phyloP scores from a whole-genome alignment of 92 coral and sea anemone species.

The Bergia puertoricense region DNA sequence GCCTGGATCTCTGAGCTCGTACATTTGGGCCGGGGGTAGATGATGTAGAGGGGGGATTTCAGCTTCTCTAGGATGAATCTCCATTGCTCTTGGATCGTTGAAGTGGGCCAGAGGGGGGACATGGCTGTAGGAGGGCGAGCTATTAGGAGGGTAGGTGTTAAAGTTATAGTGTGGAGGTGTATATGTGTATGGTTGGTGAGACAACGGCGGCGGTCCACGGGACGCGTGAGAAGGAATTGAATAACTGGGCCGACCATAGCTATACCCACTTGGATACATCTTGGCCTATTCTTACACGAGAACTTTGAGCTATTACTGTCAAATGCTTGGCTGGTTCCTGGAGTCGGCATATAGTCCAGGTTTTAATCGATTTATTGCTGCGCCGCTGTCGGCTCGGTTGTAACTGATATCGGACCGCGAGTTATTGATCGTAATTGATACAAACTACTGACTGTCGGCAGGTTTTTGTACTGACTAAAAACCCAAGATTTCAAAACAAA shows the following conservation, averaged over 20 bases:
- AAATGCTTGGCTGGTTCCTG: slow-evolving; percentile 39
- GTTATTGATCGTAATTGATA: slow-evolving; percentile 85
- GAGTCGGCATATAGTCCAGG: slow-evolving; percentile 45
- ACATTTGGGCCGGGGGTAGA: slow-evolving; percentile 68
- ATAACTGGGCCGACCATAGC: slow-evolving; percentile 73
- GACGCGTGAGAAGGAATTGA: slow-evolving; percentile 69
- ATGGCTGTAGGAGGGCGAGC: slow-evolving; percentile 62
- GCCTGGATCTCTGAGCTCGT: slow-evolving; percentile 54
- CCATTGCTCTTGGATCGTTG: slow-evolving; percentile 73
- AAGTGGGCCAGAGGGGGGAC: slow-evolving; percentile 57
- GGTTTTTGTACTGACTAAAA: slow-evolving; percentile 34
- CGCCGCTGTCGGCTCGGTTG: slow-evolving; percentile 69
- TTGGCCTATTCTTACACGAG: not conserved
- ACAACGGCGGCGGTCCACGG: slow-evolving; percentile 78
- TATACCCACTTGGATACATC: slow-evolving; percentile 75
- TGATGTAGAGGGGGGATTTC: slow-evolving; percentile 79
- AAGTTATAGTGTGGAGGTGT: slow-evolving; percentile 72
- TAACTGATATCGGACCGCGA: slow-evolving; percentile 82
- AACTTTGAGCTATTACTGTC: slow-evolving; percentile 25
- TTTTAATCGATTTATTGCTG: slow-evolving; percentile 67
- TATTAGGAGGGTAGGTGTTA: slow-evolving; percentile 69
- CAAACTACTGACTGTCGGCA: slow-evolving; percentile 81
- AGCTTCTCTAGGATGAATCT: slow-evolving; percentile 68
- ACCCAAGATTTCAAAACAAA: slow-evolving; percentile 8
- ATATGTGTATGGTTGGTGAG: slow-evolving; percentile 84